These are phyloP conservation scores for Acanthurus leucopareius DNA, from an alignment of 2,797 vertebrate genomes.

Conservation along the genomic window DNA sequence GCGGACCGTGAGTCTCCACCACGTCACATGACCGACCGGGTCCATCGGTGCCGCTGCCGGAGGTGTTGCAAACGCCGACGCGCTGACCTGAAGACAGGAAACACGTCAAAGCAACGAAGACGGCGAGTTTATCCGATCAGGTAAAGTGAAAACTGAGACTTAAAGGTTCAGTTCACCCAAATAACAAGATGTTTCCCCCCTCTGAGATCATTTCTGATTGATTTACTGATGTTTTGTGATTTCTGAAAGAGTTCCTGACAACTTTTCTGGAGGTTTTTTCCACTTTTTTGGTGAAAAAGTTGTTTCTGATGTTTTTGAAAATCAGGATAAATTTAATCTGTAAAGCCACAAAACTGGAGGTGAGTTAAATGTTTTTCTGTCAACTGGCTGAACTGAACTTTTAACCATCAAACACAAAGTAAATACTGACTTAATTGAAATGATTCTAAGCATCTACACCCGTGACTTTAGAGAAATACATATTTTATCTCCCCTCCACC, in stretches of 20 bases:
- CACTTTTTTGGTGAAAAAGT: background rate
- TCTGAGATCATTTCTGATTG: background rate
- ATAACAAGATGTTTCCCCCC: background rate
- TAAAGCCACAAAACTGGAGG: background rate
- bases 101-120: background rate
- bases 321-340: background rate
- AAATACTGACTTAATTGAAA: background rate
- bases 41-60: conserved; percentile 86
- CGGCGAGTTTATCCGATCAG: too few species aligned
- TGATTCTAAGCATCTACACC: conserved; percentile 16
- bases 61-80: conserved; percentile 83
- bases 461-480: conserved; percentile 30
- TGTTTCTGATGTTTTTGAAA: background rate
- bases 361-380: background rate
- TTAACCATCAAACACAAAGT: background rate
- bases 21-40: conserved; percentile 74
- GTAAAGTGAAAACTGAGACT: fast-evolving
- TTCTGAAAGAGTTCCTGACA: background rate
- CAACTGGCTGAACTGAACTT: conserved; percentile 3
- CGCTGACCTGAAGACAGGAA: conserved; percentile 64
- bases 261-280: background rate
- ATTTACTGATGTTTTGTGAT: background rate
- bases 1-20: conserved; percentile 88
- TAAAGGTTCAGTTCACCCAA: conserved; percentile 22
- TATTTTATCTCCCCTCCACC: conserved; percentile 53